These are phyloP conservation scores for Ceratosolen fusciceps DNA, from an alignment of 1,140 invertebrate genomes.

Conservation along the genomic window DNA sequence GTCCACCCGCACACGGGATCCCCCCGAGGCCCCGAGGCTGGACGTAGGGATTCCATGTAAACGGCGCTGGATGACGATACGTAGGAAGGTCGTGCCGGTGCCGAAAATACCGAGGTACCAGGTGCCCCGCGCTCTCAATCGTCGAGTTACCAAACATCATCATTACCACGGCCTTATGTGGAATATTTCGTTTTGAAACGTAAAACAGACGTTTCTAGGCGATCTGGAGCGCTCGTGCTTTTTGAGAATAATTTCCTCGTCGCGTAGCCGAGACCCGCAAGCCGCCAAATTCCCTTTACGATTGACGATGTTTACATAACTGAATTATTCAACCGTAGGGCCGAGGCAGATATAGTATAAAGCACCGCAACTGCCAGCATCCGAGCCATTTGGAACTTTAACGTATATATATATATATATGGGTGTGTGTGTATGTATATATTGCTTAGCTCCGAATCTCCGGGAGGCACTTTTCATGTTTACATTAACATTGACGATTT, in stretches of 20 bases:
- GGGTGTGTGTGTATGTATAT: no score
- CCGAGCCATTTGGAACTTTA: not conserved
- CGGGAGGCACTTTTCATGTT: not conserved
- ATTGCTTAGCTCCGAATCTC: not conserved
- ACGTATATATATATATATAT: no score
- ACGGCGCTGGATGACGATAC: no score
- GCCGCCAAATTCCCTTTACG: not conserved
- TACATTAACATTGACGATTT: no score
- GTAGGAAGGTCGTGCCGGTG: no score
- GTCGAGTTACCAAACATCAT: no score
- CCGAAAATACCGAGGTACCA: no score
- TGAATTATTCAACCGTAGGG: constrained; percentile 15
- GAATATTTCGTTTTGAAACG: constrained; percentile 8
- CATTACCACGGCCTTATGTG: not conserved
- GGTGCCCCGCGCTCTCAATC: no score
- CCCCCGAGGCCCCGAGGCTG: no score
- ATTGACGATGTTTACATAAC: constrained; percentile 21
- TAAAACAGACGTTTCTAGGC: not conserved
- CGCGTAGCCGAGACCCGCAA: not conserved
- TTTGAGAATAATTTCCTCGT: not conserved
- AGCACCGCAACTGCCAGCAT: not conserved
- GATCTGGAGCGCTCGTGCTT: not conserved
- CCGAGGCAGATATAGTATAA: not conserved
- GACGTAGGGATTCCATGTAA: not conserved
- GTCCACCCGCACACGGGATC: no score